Evolutionary conservation across 2,797 vertebrate genomes (phyloP), one percentile per base, ranked within the genome.

Genomic region (Brachyalestes nurse): DNA sequence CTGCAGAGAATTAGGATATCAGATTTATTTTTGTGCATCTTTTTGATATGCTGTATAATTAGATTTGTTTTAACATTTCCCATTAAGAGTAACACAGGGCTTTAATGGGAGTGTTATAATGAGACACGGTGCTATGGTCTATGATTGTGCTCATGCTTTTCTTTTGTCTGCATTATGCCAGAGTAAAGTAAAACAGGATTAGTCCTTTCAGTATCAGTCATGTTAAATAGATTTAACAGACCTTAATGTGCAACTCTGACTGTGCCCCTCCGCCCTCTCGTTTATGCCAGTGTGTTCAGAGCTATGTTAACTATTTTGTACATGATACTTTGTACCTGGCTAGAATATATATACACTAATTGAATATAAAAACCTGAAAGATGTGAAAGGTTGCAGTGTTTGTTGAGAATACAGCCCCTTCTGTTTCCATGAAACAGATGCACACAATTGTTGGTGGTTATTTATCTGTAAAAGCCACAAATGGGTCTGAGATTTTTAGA

Each of bases 51-150:
- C 45, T 78, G 71, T 64, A 73, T 16, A 25, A 73, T 57, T 19
- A 42, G 47, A 55, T 78, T 6, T 80, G 7, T 51, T 17, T 78
- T 64, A 57, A 38, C 38, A 53, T 9, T 16, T 61, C 38, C 51
- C 66, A 42, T 28, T n/a, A 19, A 51, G 47, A 38, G 61, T 69
- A 77, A 80, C 77, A 21, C n/a, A 28, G 28, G 6, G 55, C 58
- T 64, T 78, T 74, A 21, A 66, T 21, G 34, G 47, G 58, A 57
- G 57, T 23, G 6, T 21, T 73, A 34, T 72, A 53, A 64, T 78
- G 66, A 75, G 65, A 71, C 42, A 65, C 69, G 73, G 58, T 78
- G 79, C 79, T 75, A 75, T 65, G 25, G 61, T 40, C 51, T 84
- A 72, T 72, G 57, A 61, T 84, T 78, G 62, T 80, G 71, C 40